Base-by-base conservation (phyloP, 2,113 vertebrate species). In the Myrmecobius fasciatus region DNA sequence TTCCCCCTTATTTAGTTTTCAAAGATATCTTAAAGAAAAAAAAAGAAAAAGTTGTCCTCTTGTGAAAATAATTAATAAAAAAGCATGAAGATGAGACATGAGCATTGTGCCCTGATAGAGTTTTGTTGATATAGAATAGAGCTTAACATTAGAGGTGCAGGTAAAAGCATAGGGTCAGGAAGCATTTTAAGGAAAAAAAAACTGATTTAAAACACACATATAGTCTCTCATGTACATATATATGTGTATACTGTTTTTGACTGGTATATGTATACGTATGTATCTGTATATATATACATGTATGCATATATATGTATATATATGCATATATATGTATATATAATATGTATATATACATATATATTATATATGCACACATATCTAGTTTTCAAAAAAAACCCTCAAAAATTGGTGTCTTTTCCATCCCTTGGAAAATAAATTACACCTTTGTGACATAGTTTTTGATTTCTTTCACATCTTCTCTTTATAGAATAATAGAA, bases 151-250 rank as follows among this genome's bases (percentile, higher is more conserved):
- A 43, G 36, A 83, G 17, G 36, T 43, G 6, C n/a, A 43, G 67
- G 67, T 36, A 24, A 88, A 2, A 95, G 97, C 94, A 0, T 25
- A 92, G 94, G 94, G 91, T 91, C 96, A 93, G 90, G 95, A 89
- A 95, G 91, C 96, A 96, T 96, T 47, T 98, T 96, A 97, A 89
- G 91, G 97, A 95, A 95, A 96, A 97, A 95, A 95, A 96, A 22
- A 6, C 67, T 83, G 1, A n/a, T 83, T n/a, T 43, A 67, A 67
- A 67, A 67, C 12, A 67, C 11, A 26, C 25, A 54, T 6, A 0
- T 3, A 6, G 3, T 54, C 25, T 60, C 8, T 3, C 56, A 31
- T 31, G 28, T 60, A 25, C 10, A 31, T 28, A 31, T 3, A 31
- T 26, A 22, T 51, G 49, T 51, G 6, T 60, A 31, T 31, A 67